phyloP scores from a whole-genome alignment of 1,140 invertebrate genomes.

The Galleria mellonella region DNA sequence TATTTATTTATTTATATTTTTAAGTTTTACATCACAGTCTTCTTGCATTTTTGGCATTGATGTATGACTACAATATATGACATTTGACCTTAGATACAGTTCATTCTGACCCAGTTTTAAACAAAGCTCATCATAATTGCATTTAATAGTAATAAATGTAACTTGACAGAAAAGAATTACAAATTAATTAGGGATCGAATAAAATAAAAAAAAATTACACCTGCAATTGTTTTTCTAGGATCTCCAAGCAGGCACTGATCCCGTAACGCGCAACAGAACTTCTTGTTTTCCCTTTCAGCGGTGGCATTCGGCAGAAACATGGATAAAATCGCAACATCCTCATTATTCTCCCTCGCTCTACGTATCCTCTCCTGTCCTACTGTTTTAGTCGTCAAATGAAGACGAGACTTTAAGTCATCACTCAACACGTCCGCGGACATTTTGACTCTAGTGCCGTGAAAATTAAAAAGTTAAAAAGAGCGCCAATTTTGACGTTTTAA shows the following conservation, averaged over 20 bases:
- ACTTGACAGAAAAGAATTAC: not conserved
- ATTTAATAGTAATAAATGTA: no score
- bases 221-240: slow-evolving; percentile 83
- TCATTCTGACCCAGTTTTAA: no score
- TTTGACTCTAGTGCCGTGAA: slow-evolving; percentile 15
- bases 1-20: no score
- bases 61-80: not conserved
- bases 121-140: no score
- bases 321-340: slow-evolving; percentile 89
- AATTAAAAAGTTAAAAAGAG: slow-evolving; percentile 28
- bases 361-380: slow-evolving; percentile 84
- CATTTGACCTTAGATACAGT: not conserved
- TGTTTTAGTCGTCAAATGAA: slow-evolving; percentile 84
- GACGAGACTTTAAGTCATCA: slow-evolving; percentile 82
- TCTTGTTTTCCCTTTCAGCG: slow-evolving; percentile 80
- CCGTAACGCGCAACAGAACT: slow-evolving; percentile 84
- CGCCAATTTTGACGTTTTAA: slow-evolving; percentile 25
- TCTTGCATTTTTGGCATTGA: not conserved
- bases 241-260: slow-evolving; percentile 85
- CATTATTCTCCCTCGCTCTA: slow-evolving; percentile 85
- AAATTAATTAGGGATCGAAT: not conserved
- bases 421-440: slow-evolving; percentile 86
- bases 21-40: not conserved
- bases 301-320: slow-evolving; percentile 84
- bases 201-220: slow-evolving; percentile 67